Evolutionary conservation across 2,888 invertebrate species (phyloP).

Genomic region (Drepana falcataria): DNA sequence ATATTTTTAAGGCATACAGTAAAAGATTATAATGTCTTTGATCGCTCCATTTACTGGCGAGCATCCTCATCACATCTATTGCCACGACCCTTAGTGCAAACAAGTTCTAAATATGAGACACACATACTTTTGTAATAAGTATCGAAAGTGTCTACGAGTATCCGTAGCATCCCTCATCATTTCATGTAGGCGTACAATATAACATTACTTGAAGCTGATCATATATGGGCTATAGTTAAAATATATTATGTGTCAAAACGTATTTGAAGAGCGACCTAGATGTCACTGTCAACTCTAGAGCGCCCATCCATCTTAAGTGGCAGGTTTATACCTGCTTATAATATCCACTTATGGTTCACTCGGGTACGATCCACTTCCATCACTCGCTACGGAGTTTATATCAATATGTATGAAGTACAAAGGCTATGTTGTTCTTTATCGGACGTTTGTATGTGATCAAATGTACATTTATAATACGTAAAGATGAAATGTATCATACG

Average conservation of each 20-base stretch:
- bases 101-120: too few relatives aligned
- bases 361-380: constrained; percentile 9
- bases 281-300: constrained; percentile 40
- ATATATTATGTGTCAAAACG: constrained; percentile 30
- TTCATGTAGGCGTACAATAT: neutral
- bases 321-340: constrained; percentile 30
- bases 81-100: too few relatives aligned
- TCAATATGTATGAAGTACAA: constrained; percentile 12
- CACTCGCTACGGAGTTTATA: constrained; percentile 13
- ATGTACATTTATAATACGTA: neutral
- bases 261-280: constrained; percentile 21
- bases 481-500: neutral
- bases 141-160: neutral
- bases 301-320: constrained; percentile 43
- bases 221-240: constrained; percentile 7
- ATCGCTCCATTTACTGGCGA: too few relatives aligned
- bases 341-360: constrained; percentile 24
- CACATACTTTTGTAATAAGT: too few relatives aligned
- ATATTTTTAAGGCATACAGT: too few relatives aligned
- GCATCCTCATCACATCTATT: too few relatives aligned
- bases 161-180: constrained; percentile 15
- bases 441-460: neutral
- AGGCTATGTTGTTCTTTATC: neutral
- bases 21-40: too few relatives aligned
- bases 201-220: constrained; percentile 1